Conservation (phyloP, 2,888 invertebrate genomes). For the Notodonta ziczac region DNA sequence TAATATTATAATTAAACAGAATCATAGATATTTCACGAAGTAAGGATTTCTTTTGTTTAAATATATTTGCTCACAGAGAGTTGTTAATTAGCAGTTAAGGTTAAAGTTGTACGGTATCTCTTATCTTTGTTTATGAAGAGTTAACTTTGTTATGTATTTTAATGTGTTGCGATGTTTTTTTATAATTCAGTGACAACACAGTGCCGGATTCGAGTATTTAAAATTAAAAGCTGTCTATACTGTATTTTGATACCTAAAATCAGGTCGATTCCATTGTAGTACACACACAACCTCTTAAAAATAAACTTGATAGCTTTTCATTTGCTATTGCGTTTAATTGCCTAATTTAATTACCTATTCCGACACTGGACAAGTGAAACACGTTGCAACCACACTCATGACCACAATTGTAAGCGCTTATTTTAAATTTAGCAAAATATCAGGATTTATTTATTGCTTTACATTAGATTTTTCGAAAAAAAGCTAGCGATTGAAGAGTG, state of each 20-base stretch:
- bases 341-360: background rate
- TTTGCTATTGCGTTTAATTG: too few relatives aligned
- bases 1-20: conserved; percentile 11
- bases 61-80: conserved; percentile 48
- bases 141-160: conserved; percentile 25
- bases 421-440: too few relatives aligned
- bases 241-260: too few relatives aligned
- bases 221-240: too few relatives aligned
- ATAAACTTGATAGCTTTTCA: too few relatives aligned
- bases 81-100: conserved; percentile 66
- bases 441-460: too few relatives aligned
- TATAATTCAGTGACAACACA: conserved; percentile 14
- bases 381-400: conserved; percentile 37
- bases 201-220: background rate
- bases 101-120: conserved; percentile 57
- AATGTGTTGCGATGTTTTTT: conserved; percentile 28
- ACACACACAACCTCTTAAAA: too few relatives aligned
- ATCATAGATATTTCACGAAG: conserved; percentile 17
- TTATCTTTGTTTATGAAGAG: conserved; percentile 40
- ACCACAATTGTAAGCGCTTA: background rate
- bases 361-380: background rate
- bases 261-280: too few relatives aligned
- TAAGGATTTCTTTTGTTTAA: conserved; percentile 29
- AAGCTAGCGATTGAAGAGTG: too few relatives aligned
- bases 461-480: too few relatives aligned